Percentiles rank a stretch among this genome's conserved stretches.
Conservation (phyloP, 2,113 vertebrate species). For the Pelecanoides urinatrix region DNA sequence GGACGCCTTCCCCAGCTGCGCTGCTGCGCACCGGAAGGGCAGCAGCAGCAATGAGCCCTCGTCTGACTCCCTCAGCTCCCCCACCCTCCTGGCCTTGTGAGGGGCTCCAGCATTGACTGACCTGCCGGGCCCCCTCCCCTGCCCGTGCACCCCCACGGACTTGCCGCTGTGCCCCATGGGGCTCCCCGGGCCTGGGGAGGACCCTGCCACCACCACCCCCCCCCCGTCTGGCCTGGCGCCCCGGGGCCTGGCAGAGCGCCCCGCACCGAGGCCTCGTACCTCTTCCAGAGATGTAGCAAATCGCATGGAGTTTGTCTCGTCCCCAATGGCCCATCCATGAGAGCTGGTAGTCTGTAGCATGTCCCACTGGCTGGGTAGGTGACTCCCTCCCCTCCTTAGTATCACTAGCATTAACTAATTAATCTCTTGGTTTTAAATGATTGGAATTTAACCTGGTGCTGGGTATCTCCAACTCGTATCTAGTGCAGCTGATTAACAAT, state of each 20-base stretch:
- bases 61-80: constrained; percentile 94
- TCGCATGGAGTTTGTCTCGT: constrained; percentile 90
- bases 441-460: constrained; percentile 88
- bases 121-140: constrained; percentile 20
- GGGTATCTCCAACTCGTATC: constrained; percentile 83
- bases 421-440: constrained; percentile 79
- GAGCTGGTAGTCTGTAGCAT: constrained; percentile 91
- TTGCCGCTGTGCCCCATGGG: constrained; percentile 14
- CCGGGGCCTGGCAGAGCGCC: constrained; percentile 56
- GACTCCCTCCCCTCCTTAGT: constrained; percentile 74
- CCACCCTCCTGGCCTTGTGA: constrained; percentile 95
- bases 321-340: constrained; percentile 79
- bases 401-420: constrained; percentile 84
- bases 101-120: constrained; percentile 42
- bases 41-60: constrained; percentile 95
- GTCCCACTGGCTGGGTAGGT: constrained; percentile 85
- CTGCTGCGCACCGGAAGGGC: constrained; percentile 84
- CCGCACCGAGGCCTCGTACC: constrained; percentile 72
- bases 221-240: constrained; percentile 50
- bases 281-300: constrained; percentile 94
- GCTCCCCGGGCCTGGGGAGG: constrained; percentile 63
- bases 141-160: constrained; percentile 32
- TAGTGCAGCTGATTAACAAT: constrained; percentile 86
- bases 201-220: neutral
- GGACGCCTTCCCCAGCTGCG: constrained; percentile 86